Conservation (phyloP, 2,888 invertebrate genomes). For the Apeira syringaria region DNA sequence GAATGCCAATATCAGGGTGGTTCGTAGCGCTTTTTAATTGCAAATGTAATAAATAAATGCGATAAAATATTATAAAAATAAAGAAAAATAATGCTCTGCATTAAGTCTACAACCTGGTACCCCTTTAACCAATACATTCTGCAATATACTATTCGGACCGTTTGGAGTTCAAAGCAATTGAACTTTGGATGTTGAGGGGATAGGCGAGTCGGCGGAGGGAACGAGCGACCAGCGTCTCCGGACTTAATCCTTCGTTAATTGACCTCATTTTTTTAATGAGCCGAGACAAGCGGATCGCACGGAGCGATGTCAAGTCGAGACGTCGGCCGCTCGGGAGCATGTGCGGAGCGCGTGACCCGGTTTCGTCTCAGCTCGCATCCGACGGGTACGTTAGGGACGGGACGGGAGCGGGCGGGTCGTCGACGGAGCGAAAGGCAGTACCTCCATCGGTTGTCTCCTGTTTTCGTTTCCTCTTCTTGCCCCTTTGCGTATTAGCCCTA, state of each 20-base stretch:
- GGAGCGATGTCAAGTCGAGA: constrained; percentile 50
- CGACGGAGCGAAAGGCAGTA: constrained; percentile 86
- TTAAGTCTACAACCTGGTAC: constrained; percentile 79
- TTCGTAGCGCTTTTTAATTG: constrained; percentile 61
- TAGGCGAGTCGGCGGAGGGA: constrained; percentile 36
- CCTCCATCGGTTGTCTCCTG: constrained; percentile 98
- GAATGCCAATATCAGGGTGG: constrained; percentile 75
- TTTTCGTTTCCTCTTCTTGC: constrained; percentile 99
- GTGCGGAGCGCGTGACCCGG: constrained; percentile 47
- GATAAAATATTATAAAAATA: constrained; percentile 75
- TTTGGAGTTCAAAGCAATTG: constrained; percentile 74
- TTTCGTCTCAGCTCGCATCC: constrained; percentile 20
- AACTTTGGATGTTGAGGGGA: constrained; percentile 49
- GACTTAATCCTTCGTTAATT: constrained; percentile 74
- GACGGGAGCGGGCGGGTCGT: constrained; percentile 36
- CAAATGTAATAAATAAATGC: constrained; percentile 78
- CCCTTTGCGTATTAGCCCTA: constrained; percentile 99
- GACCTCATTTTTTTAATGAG: constrained; percentile 75
- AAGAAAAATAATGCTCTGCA: constrained; percentile 66
- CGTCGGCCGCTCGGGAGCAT: constrained; percentile 56
- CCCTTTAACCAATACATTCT: constrained; percentile 80
- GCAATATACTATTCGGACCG: constrained; percentile 65
- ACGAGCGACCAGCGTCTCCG: constrained; percentile 68
- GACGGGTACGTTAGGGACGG: constrained; percentile 15
- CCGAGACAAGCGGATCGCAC: constrained; percentile 45